Percentiles rank a stretch among this genome's conserved stretches.
phyloP scores from a whole-genome alignment of 2,888 invertebrate genomes.

The Polyploca ridens region DNA sequence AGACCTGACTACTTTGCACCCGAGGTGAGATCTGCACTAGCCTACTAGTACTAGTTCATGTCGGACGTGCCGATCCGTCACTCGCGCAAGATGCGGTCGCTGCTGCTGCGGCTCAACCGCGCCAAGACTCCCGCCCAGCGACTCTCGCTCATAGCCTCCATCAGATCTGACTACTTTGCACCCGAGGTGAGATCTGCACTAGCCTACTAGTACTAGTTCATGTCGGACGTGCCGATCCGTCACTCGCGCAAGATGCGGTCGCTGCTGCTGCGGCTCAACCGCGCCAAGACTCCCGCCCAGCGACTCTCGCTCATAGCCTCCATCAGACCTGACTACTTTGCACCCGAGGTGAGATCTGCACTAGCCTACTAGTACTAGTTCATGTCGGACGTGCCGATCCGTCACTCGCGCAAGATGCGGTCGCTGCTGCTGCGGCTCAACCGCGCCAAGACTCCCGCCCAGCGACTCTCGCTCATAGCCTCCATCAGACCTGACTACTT shows the following conservation, averaged over 20 bases:
- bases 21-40: conserved; percentile 83
- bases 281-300: conserved; percentile 94
- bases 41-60: no score
- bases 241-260: conserved; percentile 96
- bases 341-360: conserved; percentile 88
- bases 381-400: conserved; percentile 89
- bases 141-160: conserved; percentile 88
- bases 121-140: conserved; percentile 94
- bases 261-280: conserved; percentile 94
- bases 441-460: conserved; percentile 94
- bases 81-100: conserved; percentile 93
- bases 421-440: conserved; percentile 94
- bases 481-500: conserved; percentile 90
- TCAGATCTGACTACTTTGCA: conserved; percentile 89
- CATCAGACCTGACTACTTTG: conserved; percentile 89
- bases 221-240: conserved; percentile 92
- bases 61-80: conserved; percentile 96
- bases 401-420: conserved; percentile 96
- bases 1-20: conserved; percentile 90
- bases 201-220: no score
- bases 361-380: no score
- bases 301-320: conserved; percentile 89
- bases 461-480: conserved; percentile 89
- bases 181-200: conserved; percentile 87
- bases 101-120: conserved; percentile 95